phyloP scores from a whole-genome alignment of 2,113 vertebrate species.

The Neomonachus schauinslandi region DNA sequence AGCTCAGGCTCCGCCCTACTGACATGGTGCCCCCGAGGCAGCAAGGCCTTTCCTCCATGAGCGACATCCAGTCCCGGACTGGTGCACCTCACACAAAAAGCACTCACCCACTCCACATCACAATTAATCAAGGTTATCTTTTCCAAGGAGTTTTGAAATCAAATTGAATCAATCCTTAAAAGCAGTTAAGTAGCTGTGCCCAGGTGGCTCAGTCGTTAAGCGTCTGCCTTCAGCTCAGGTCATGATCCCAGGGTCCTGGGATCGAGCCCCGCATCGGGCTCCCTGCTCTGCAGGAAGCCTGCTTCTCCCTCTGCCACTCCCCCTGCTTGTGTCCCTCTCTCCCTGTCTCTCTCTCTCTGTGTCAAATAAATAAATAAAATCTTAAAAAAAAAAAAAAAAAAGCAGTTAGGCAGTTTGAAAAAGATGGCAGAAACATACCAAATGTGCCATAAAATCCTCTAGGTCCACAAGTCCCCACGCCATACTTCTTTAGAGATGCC shows the following conservation, averaged over 20 bases:
- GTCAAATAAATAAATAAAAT: too few species aligned
- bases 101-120: neutral
- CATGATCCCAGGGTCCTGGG: too few species aligned
- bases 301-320: too few species aligned
- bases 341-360: too few species aligned
- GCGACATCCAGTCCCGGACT: neutral
- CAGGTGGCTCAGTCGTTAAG: too few species aligned
- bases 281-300: too few species aligned
- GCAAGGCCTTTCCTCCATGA: neutral
- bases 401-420: neutral
- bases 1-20: neutral
- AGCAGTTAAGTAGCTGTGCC: neutral
- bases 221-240: too few species aligned
- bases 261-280: too few species aligned
- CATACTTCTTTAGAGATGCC: conserved; percentile 94
- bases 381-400: neutral
- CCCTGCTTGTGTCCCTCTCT: too few species aligned
- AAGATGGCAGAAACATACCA: conserved; percentile 86
- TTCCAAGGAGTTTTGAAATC: neutral
- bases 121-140: neutral
- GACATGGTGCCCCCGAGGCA: rapidly evolving
- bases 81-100: neutral
- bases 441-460: conserved; percentile 99
- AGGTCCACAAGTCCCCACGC: conserved; percentile 97
- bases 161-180: neutral